Base-by-base conservation (phyloP, 2,888 invertebrate species). In the Caenorhabditis angaria region DNA sequence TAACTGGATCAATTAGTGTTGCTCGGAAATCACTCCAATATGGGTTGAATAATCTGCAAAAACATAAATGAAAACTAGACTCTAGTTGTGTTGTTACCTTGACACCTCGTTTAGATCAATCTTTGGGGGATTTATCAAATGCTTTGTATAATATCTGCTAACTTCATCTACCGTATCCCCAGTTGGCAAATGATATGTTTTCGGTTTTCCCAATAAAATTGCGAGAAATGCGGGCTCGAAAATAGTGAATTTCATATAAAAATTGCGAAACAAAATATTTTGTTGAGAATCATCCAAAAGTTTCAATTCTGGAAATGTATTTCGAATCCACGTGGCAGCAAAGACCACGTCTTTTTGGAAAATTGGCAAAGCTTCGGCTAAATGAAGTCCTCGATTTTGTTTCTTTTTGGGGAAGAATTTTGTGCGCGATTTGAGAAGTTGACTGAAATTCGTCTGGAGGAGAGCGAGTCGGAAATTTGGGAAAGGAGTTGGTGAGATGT, bases 121-220 rank as follows among this genome's bases (percentile, higher is more conserved):
- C 0, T 50, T 41, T 5, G 69, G 64, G 4, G 69, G 64, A 32
- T 48, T 60, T 12, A 51, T 35, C 41, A 69, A 32, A 48, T 69
- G 69, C 28, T 64, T 60, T 27, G 69, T 69, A 24, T 69, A 69
- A 51, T 69, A 69, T 27, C 47, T 27, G 18, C 69, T 64, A 18
- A 61, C 64, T 51, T 69, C 69, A 24, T 69, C 69, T 20, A 69
- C 69, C 41, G 61, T 35, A 28, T 69, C 69, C 20, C 69, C 69
- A 5, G 64, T 64, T 25, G 69, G 69, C 51, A 69, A 50, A 59
- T 69, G 69, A 53, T 69, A 69, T 0, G 69, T 69, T 20, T 61
- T 53, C 0, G 69, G 64, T 32, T 69, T 69, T 41, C 69, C 69
- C 6, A 69, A 25, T 20, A 69, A 41, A 41, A 69, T 60, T 0